Base-by-base conservation (phyloP, 2,888 invertebrate genomes). In the Deladenus siricidicola region DNA sequence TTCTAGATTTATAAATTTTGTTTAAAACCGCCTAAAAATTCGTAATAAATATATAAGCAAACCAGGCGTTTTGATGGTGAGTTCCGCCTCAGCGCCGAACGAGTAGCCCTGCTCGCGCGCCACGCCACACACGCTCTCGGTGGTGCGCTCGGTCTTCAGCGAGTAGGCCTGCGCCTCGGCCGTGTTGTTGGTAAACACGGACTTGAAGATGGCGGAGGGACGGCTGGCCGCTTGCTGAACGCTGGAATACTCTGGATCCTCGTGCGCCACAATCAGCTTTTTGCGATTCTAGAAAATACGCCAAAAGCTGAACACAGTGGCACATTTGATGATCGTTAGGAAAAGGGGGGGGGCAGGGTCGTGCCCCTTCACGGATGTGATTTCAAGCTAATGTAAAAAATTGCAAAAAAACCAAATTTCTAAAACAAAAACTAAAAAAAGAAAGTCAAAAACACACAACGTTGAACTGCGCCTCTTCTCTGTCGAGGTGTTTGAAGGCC, bases 11-110 rank as follows among this genome's bases (percentile, higher is more conserved):
- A n/a, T n/a, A n/a, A n/a, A n/a, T n/a, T n/a, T n/a, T n/a, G n/a
- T n/a, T n/a, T n/a, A n/a, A n/a, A n/a, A n/a, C n/a, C n/a, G n/a
- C n/a, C n/a, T n/a, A n/a, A n/a, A n/a, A n/a, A n/a, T n/a, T 34
- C 26, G 10, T 6, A 34, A 34, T 34, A 34, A 10, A 34, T 34
- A 10, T 34, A 34, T 10, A 34, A 34, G 8, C 8, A 34, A 34
- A 78, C 81, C 77, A 4, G 83, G 83, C 43, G 81, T 80, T 54
- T 80, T 80, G 51, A 83, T 74, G 60, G 79, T 80, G n/a, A 83
- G 68, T 63, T 80, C 80, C 47, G 81, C 78, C 65, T 80, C 80
- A 26, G 79, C 73, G 4, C 81, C 82, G 59, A 80, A 79, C 19
- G 76, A 79, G 62, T 71, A 78, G 6, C 78, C 78, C 61, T 79